phyloP scores from a whole-genome alignment of 2,888 invertebrate species.

The Priocnemis perturbator region DNA sequence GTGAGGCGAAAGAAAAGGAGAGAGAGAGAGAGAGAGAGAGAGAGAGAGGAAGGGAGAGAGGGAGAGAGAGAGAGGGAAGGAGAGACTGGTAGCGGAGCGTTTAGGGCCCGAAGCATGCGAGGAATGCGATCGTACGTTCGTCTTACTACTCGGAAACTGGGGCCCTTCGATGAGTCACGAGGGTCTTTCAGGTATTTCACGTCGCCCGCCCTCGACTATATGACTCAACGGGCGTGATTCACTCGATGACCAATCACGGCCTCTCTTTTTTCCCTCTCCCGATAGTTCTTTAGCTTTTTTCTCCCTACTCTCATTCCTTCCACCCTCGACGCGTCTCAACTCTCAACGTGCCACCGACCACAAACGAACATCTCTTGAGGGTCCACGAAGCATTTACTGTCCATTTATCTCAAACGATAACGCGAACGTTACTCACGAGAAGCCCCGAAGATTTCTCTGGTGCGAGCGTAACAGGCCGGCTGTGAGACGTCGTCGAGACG shows the following conservation, averaged over 20 bases:
- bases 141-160: conserved; percentile 48
- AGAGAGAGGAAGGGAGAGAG: neutral
- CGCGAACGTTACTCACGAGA: too few species aligned
- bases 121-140: conserved; percentile 51
- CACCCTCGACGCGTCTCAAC: too few species aligned
- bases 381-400: too few species aligned
- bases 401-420: too few species aligned
- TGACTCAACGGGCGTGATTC: conserved; percentile 64
- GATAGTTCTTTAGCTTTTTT: too few species aligned
- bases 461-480: too few species aligned
- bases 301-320: too few species aligned
- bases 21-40: neutral
- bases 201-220: conserved; percentile 27
- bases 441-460: too few species aligned
- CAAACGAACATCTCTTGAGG: too few species aligned
- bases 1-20: too few species aligned
- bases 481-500: too few species aligned
- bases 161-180: conserved; percentile 58
- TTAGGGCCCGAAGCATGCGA: conserved; percentile 35
- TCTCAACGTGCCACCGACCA: too few species aligned
- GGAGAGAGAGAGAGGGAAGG: neutral
- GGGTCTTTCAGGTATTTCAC: conserved; percentile 52
- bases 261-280: conserved; percentile 3
- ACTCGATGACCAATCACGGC: conserved; percentile 35
- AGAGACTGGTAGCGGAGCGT: neutral